A percentile compares a stretch with the other conserved stretches of the same genome.
phyloP scores from a whole-genome alignment of 2,113 vertebrate species.

The Proteles cristata region DNA sequence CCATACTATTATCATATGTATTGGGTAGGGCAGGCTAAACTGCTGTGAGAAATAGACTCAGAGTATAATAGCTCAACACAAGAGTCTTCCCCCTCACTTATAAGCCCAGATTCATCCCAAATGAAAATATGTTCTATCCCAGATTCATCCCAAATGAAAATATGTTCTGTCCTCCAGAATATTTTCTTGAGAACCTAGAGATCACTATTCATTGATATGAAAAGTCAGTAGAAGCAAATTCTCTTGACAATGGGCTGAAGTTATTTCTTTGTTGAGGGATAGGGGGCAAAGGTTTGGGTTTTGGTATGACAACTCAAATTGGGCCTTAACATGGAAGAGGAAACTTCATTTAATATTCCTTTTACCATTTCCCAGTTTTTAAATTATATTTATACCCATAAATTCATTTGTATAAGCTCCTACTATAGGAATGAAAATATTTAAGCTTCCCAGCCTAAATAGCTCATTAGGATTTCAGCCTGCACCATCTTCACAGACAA shows the following conservation, averaged over 20 bases:
- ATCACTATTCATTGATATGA: background rate
- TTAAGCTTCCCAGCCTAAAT: background rate
- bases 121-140: background rate
- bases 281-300: background rate
- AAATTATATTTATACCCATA: background rate
- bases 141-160: constrained; percentile 25
- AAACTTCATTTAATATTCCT: background rate
- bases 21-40: background rate
- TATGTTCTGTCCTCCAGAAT: background rate
- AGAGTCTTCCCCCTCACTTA: background rate
- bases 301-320: background rate
- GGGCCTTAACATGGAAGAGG: background rate
- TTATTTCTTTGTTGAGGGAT: background rate
- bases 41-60: background rate
- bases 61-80: background rate
- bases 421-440: background rate
- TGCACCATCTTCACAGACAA: constrained; percentile 20
- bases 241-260: background rate
- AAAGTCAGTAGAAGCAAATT: background rate
- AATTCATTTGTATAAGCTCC: background rate
- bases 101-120: background rate
- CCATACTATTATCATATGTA: rapidly evolving
- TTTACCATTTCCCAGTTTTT: background rate
- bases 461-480: constrained; percentile 52
- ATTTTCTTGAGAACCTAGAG: background rate